These are phyloP conservation scores for Carassius gibelio DNA, from an alignment of 2,113 vertebrate genomes.

Conservation along the genomic window DNA sequence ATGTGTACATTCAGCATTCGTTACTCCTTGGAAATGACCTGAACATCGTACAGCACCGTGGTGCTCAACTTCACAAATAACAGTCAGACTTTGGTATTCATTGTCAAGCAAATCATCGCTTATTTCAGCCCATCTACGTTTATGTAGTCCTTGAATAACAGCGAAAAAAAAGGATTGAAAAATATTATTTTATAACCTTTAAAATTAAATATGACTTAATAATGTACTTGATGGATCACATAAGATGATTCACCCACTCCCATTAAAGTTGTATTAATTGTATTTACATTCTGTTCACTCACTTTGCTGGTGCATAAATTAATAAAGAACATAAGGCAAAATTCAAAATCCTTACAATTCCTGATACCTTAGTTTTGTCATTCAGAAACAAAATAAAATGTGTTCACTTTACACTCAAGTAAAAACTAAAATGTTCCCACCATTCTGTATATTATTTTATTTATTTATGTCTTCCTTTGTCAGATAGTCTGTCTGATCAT, in stretches of 20 bases:
- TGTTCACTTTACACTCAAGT: slow-evolving; percentile 31
- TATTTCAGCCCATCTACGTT: slow-evolving; percentile 27
- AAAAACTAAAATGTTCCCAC: slow-evolving; percentile 4
- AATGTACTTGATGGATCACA: background rate
- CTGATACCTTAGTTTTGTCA: slow-evolving; percentile 32
- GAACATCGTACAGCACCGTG: slow-evolving; percentile 20
- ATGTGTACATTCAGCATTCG: slow-evolving; percentile 44
- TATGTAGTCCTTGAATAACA: slow-evolving; percentile 8
- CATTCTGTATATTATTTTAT: background rate
- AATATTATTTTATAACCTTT: slow-evolving; percentile 2
- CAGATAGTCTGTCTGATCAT: slow-evolving; percentile 25
- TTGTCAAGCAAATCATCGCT: slow-evolving; percentile 33
- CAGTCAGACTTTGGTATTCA: slow-evolving; percentile 52
- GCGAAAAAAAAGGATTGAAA: slow-evolving; percentile 33
- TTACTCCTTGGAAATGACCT: slow-evolving; percentile 24
- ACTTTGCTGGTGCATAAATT: slow-evolving; percentile 74
- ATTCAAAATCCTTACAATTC: slow-evolving; percentile 65
- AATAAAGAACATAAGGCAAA: slow-evolving; percentile 75
- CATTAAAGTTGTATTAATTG: slow-evolving; percentile 60
- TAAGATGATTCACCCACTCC: background rate
- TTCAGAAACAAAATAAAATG: slow-evolving; percentile 18
- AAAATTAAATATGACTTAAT: slow-evolving; percentile 18
- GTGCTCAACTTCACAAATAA: slow-evolving; percentile 35
- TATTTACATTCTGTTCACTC: slow-evolving; percentile 74
- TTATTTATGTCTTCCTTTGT: background rate